Evolutionary conservation across 1,140 invertebrate species (phyloP).

Genomic region (Scaptomyza hsui): DNA sequence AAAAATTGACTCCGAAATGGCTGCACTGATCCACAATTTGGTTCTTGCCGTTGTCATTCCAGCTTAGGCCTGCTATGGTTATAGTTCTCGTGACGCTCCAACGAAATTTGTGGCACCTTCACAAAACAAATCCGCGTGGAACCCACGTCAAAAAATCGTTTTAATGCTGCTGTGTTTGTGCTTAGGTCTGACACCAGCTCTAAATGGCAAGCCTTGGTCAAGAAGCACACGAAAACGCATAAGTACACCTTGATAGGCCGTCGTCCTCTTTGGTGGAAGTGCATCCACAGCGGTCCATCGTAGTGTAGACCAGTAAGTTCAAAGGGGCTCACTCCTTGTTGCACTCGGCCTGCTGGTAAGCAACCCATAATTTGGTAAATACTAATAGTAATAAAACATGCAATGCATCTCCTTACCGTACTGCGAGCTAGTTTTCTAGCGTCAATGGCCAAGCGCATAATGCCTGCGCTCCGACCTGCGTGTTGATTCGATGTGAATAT

Average conservation of each 20-base stretch:
- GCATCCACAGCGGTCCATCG: slow-evolving; percentile 11
- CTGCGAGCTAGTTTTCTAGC: slow-evolving; percentile 21
- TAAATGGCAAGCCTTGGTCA: slow-evolving; percentile 5
- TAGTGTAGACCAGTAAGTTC: slow-evolving; percentile 5
- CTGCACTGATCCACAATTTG: slow-evolving; percentile 9
- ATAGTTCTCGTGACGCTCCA: slow-evolving; percentile 8
- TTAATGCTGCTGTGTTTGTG: slow-evolving; percentile 3
- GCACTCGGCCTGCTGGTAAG: slow-evolving; percentile 8
- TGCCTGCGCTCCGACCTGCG: slow-evolving; percentile 14
- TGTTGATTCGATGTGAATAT: slow-evolving; percentile 7
- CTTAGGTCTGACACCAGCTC: slow-evolving; percentile 13
- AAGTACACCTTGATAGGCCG: slow-evolving; percentile 20
- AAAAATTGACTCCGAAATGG: slow-evolving; percentile 1
- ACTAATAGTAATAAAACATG: not conserved
- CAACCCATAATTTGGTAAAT: slow-evolving; percentile 8
- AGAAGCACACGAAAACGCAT: no score
- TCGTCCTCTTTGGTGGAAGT: slow-evolving; percentile 14
- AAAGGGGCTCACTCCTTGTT: slow-evolving; percentile 1
- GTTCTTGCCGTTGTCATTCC: slow-evolving; percentile 6
- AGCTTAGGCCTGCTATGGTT: slow-evolving; percentile 1
- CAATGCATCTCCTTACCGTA: slow-evolving; percentile 13
- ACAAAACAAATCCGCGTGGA: not conserved
- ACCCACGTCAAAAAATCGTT: not conserved
- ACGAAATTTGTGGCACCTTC: slow-evolving; percentile 13
- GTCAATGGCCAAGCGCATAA: slow-evolving; percentile 16